Percentiles rank a stretch among this genome's conserved stretches.
Evolutionary conservation across 2,113 vertebrate genomes (phyloP).

Genomic region (Seriola aureovittata): DNA sequence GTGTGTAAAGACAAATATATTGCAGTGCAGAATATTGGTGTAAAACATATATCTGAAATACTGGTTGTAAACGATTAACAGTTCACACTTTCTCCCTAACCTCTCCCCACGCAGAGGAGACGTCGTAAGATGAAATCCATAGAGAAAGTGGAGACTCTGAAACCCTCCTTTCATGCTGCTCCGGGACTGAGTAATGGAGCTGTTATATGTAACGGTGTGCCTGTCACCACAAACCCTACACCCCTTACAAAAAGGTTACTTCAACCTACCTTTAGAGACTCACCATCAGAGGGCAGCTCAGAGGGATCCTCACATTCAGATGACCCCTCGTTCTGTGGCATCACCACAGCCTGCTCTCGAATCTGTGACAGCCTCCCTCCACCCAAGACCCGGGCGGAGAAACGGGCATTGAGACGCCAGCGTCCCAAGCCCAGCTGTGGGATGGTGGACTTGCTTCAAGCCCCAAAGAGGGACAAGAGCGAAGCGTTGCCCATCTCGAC

Average conservation of each 20-base stretch:
- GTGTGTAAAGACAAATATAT: constrained; percentile 73
- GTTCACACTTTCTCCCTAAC: neutral
- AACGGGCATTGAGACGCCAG: constrained; percentile 89
- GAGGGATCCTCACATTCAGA: constrained; percentile 96
- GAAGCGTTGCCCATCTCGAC: constrained; percentile 83
- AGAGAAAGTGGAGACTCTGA: constrained; percentile 90
- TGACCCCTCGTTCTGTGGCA: constrained; percentile 96
- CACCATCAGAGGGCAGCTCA: constrained; percentile 92
- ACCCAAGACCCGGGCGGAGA: constrained; percentile 90
- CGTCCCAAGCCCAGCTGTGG: constrained; percentile 87
- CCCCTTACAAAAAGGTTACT: constrained; percentile 84
- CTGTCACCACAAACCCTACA: constrained; percentile 83
- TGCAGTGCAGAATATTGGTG: neutral
- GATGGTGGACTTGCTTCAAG: constrained; percentile 89
- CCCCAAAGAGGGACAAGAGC: constrained; percentile 72
- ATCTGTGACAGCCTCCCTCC: constrained; percentile 90
- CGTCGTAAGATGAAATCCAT: constrained; percentile 88
- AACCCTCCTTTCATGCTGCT: constrained; percentile 76
- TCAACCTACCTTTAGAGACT: constrained; percentile 87
- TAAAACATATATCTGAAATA: neutral
- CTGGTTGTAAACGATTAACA: neutral
- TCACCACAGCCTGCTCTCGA: constrained; percentile 88
- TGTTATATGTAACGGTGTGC: constrained; percentile 84
- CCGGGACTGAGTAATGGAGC: constrained; percentile 87
- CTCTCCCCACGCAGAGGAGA: constrained; percentile 85